Base-by-base conservation (phyloP, 2,797 vertebrate species). In the Lagodon rhomboides region DNA sequence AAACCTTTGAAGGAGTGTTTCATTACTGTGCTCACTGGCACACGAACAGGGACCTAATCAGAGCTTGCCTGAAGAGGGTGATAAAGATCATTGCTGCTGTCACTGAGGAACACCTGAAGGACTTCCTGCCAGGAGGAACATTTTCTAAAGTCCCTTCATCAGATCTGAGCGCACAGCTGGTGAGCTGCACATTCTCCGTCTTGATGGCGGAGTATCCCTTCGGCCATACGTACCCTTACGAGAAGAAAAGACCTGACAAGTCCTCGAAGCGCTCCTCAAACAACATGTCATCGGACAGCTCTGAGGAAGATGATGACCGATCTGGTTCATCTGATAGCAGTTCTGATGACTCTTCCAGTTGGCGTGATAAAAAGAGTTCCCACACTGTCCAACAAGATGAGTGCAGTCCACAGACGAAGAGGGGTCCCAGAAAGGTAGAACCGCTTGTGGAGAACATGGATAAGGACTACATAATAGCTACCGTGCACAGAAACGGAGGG, bases 141-240 rank as follows among this genome's bases (percentile, higher is more conserved):
- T 93, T 93, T 65, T 91, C 90, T 54, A 62, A 92, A 65, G 79
- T 85, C n/a, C 91, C 91, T 2, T 62, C 91, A 0, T 12, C 54
- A 0, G 88, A 94, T 3, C n/a, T 93, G 20, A 83, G 80, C 41
- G 25, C 59, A 27, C 70, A 91, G 3, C 51, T 96, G 41, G 73
- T 67, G 27, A 87, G 75, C 56, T 96, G 94, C 80, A 95, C 91
- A 0, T 95, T 96, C 72, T 92, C 90, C 0, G 75, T 92, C 62
- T 73, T 96, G 69, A 95, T 95, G 94, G 92, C 88, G 0, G 90
- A 96, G 18, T 96, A 96, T 78, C 94, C 94, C 0, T 94, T 89
- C 20, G 76, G 89, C 34, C 84, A 92, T 0, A 18, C 46, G 0
- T 72, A 88, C 68, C 50, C 86, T 0, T 58, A 87, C 64, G 75